Evolutionary conservation across 2,113 vertebrate genomes (phyloP).

Genomic region (Illadopsis cleaveri): DNA sequence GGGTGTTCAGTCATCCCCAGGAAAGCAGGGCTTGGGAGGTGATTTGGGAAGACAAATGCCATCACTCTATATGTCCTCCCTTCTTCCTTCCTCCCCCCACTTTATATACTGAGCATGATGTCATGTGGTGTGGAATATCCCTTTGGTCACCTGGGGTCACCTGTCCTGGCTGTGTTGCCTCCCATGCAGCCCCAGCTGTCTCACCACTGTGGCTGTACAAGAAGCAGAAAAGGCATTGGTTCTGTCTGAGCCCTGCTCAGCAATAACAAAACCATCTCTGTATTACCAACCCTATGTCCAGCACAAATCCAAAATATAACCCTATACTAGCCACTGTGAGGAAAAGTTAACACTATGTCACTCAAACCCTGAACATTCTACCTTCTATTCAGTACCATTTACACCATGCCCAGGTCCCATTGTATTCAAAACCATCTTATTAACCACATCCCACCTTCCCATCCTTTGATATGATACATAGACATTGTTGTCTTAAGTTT

Average conservation of each 20-base stretch:
- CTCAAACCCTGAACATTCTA: background rate
- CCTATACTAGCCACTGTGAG: background rate
- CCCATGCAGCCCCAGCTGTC: background rate
- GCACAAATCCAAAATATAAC: background rate
- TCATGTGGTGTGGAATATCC: rapidly evolving
- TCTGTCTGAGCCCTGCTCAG: background rate
- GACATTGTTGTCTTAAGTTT: background rate
- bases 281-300: background rate
- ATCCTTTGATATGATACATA: too few species aligned
- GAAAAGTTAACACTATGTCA: background rate
- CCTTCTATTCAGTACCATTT: background rate
- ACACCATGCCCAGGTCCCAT: background rate
- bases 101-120: background rate
- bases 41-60: background rate
- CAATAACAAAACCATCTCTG: background rate
- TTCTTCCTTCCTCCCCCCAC: background rate
- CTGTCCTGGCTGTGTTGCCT: background rate
- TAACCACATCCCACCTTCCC: background rate
- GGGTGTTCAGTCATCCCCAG: background rate
- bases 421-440: background rate
- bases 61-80: background rate
- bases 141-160: background rate
- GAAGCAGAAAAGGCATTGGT: background rate
- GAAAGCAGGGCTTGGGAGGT: background rate
- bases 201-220: background rate